Conservation (phyloP, 2,888 invertebrate genomes). For the Parnassius smintheus region DNA sequence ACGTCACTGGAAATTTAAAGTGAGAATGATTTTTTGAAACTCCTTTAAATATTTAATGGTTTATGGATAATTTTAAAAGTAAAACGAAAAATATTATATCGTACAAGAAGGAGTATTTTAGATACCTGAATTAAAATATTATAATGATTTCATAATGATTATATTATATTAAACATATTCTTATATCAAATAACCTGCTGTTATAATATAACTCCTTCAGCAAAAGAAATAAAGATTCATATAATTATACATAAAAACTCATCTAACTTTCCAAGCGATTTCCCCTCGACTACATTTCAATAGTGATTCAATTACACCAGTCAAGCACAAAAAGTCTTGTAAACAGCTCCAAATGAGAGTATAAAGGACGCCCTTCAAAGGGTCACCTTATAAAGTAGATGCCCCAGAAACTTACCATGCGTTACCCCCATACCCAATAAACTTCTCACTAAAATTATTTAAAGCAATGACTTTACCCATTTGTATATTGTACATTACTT, state of each 20-base stretch:
- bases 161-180: no score
- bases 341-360: slow-evolving; percentile 50
- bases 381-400: slow-evolving; percentile 58
- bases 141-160: no score
- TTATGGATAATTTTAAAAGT: no score
- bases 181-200: no score
- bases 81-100: no score
- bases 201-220: no score
- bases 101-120: no score
- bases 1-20: no score
- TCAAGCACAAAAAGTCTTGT: slow-evolving; percentile 47
- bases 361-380: slow-evolving; percentile 61
- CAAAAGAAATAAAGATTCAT: no score
- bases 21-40: no score
- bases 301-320: slow-evolving; percentile 57
- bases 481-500: slow-evolving; percentile 39
- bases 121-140: no score
- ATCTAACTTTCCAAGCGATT: slow-evolving; percentile 36
- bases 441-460: slow-evolving; percentile 7
- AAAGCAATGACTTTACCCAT: slow-evolving; percentile 7
- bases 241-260: slow-evolving; percentile 11
- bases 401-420: slow-evolving; percentile 50
- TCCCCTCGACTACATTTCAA: slow-evolving; percentile 48
- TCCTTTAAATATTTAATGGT: no score
- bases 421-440: slow-evolving; percentile 40